Evolutionary conservation across 1,140 invertebrate species (phyloP), one percentile per base, ranked within the genome.

Genomic region (Bombus superbus): DNA sequence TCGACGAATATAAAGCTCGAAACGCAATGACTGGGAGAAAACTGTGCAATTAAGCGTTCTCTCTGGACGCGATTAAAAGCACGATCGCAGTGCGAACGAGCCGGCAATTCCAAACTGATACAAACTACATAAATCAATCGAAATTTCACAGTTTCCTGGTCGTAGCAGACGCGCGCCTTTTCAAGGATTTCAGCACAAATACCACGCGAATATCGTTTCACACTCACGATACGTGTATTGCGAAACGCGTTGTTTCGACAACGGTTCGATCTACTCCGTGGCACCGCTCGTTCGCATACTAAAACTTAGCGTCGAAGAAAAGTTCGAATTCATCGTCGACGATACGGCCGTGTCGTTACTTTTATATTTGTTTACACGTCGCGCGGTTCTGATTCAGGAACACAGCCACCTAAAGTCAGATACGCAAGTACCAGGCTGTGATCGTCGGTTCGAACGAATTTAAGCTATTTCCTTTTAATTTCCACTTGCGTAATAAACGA

Each of bases 401-500:
- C 57, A 1, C 15, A 3, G 18, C 5, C 22, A 22, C 5, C 47
- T 2, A 53, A 53, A 53, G 47, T 1, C 18, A 0, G 18, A 53
- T 22, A 53, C 47, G 15, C 0, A 53, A 22, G 47, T 53, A 8
- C 47, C 6, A 6, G 47, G 47, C 0, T 53, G 18, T 53, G 8
- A 53, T 0, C 0, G 18, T 22, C 18, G 47, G 5, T 18, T 53
- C 47, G 0, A 22, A 22, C 0, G 18, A 0, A 53, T 53, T 53
- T 22, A 6, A 53, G 0, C 5, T 18, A 22, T 53, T 22, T 22
- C 47, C 0, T 22, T 53, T 53, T 22, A 53, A 53, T 8, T 22
- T 53, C 0, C 18, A 22, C 18, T 53, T 22, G 0, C 18, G 18
- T 8, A 2, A 6, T 2, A 53, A 53, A 8, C 0, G 47, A 22